These are phyloP conservation scores for Cantharis lateralis DNA, from an alignment of 2,888 invertebrate genomes.

Conservation along the genomic window DNA sequence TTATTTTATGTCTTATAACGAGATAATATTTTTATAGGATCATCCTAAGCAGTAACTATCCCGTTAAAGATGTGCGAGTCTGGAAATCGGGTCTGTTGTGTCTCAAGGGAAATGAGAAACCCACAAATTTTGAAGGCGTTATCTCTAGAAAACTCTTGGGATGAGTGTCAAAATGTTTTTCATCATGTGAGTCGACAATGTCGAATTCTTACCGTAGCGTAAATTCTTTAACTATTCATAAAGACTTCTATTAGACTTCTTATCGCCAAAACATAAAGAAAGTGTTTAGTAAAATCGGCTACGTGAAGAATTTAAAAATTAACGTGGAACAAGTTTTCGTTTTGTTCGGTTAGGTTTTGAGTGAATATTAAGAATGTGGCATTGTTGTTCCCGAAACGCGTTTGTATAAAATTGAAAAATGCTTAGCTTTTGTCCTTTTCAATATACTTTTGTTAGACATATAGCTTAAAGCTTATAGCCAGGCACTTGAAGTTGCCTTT, in stretches of 20 bases:
- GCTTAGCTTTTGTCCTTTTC: conserved; percentile 26
- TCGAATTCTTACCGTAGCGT: conserved; percentile 14
- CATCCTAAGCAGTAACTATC: conserved; percentile 50
- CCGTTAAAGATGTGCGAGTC: conserved; percentile 48
- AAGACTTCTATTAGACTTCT: not conserved
- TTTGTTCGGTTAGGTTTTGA: conserved; percentile 4
- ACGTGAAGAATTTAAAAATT: not conserved
- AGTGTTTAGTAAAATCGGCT: not conserved
- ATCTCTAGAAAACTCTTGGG: conserved; percentile 48
- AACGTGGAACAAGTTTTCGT: conserved; percentile 1
- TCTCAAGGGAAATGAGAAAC: conserved; percentile 51
- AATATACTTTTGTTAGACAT: conserved; percentile 22
- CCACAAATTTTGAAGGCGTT: conserved; percentile 49
- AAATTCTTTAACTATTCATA: conserved; percentile 8
- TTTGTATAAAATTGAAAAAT: conserved; percentile 27
- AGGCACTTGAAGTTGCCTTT: conserved; percentile 17
- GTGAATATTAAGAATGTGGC: conserved; percentile 18
- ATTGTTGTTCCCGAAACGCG: conserved; percentile 11
- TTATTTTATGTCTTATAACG: conserved; percentile 26
- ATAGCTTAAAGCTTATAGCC: conserved; percentile 15
- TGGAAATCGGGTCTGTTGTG: conserved; percentile 49
- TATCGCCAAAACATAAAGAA: too few relatives aligned
- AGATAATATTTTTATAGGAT: conserved; percentile 51
- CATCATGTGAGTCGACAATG: conserved; percentile 39
- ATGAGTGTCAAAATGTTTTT: conserved; percentile 46